These are phyloP conservation scores for Stenopsyche tienmushanensis DNA, from an alignment of 1,140 invertebrate species.

Conservation along the genomic window DNA sequence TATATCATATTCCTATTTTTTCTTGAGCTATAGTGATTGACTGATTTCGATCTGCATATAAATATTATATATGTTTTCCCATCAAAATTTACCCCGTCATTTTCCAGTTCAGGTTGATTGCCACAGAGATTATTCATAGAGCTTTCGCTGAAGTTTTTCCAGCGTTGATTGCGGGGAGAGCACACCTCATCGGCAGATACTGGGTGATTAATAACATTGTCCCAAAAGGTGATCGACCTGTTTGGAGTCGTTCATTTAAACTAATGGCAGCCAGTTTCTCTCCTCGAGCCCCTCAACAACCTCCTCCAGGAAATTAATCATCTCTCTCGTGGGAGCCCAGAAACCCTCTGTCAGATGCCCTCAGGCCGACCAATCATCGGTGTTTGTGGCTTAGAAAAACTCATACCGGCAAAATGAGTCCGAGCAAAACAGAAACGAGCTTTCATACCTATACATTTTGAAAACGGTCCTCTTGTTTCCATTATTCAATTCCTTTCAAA, in stretches of 20 bases:
- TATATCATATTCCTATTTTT: too few species aligned
- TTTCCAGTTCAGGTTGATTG: too few species aligned
- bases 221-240: slow-evolving; percentile 29
- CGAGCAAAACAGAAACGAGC: too few species aligned
- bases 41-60: too few species aligned
- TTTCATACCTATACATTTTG: too few species aligned
- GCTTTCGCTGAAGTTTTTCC: slow-evolving; percentile 3
- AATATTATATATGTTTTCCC: too few species aligned
- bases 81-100: too few species aligned
- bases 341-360: slow-evolving; percentile 13
- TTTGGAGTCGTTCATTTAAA: slow-evolving; percentile 23
- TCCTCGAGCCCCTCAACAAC: not conserved
- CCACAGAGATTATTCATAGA: too few species aligned
- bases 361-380: slow-evolving; percentile 6
- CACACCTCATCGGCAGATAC: slow-evolving; percentile 22
- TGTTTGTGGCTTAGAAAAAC: not conserved
- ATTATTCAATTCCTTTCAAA: too few species aligned
- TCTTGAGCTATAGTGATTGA: too few species aligned
- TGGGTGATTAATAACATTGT: slow-evolving; percentile 34
- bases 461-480: too few species aligned
- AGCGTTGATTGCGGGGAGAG: not conserved
- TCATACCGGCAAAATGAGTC: too few species aligned
- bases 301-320: slow-evolving; percentile 32
- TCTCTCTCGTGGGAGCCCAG: slow-evolving; percentile 14
- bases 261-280: slow-evolving; percentile 17